Evolutionary conservation across 2,888 invertebrate species (phyloP).

Genomic region (Mylabris sibirica): DNA sequence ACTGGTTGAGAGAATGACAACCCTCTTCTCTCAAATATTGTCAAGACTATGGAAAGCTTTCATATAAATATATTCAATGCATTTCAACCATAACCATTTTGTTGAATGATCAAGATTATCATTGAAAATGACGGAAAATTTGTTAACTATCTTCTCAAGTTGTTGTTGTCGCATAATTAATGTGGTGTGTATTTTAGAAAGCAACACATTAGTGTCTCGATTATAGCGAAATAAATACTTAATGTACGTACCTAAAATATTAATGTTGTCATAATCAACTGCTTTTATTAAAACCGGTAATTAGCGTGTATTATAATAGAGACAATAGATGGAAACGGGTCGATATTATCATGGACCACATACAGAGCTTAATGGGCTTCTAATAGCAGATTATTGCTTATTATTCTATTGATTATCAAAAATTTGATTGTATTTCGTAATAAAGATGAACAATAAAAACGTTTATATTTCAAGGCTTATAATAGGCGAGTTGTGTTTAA

Average conservation of each 20-base stretch:
- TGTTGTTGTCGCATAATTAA: slow-evolving; percentile 32
- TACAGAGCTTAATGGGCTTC: slow-evolving; percentile 29
- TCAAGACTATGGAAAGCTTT: slow-evolving; percentile 32
- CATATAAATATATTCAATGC: not conserved
- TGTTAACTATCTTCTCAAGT: not conserved
- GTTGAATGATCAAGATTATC: not conserved
- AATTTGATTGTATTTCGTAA: slow-evolving; percentile 1
- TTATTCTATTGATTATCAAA: not conserved
- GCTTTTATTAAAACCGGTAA: slow-evolving; percentile 43
- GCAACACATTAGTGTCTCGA: slow-evolving; percentile 41
- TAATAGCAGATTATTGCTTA: slow-evolving; percentile 27
- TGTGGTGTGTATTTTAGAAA: slow-evolving; percentile 44
- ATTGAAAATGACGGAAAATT: not conserved
- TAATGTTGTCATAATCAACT: slow-evolving; percentile 46
- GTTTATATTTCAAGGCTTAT: not conserved
- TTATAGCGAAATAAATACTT: slow-evolving; percentile 40
- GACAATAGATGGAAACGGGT: slow-evolving; percentile 29
- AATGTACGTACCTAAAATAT: slow-evolving; percentile 37
- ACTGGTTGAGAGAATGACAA: slow-evolving; percentile 20
- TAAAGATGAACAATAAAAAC: not conserved
- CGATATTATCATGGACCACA: slow-evolving; percentile 27
- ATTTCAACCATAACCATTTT: not conserved
- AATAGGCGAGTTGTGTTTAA: slow-evolving; percentile 4
- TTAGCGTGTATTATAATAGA: slow-evolving; percentile 37
- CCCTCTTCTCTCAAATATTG: slow-evolving; percentile 20